phyloP scores from a whole-genome alignment of 2,888 invertebrate genomes.

The Drosophila siamana region DNA sequence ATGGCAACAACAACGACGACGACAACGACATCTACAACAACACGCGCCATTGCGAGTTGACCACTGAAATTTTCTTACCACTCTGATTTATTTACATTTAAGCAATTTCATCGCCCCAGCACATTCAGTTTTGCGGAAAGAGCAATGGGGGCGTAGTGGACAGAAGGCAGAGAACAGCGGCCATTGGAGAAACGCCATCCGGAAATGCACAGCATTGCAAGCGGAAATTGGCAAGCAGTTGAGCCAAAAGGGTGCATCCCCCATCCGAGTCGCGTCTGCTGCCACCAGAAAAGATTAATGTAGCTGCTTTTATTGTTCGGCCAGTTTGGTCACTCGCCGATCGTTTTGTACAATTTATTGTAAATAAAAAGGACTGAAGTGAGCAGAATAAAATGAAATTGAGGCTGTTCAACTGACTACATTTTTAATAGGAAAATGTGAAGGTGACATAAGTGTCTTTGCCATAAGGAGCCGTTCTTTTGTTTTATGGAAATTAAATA shows the following conservation, averaged over 20 bases:
- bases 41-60: constrained; percentile 51
- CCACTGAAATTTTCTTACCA: constrained; percentile 83
- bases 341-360: constrained; percentile 73
- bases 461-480: too few species aligned
- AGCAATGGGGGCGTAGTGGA: neutral
- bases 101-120: constrained; percentile 80
- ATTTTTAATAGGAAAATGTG: neutral
- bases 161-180: neutral
- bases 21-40: constrained; percentile 25
- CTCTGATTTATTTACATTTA: constrained; percentile 82
- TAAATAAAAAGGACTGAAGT: constrained; percentile 66
- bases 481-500: too few species aligned
- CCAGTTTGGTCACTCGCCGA: constrained; percentile 72
- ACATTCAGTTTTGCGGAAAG: constrained; percentile 21
- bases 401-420: neutral
- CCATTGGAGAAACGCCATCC: constrained; percentile 18
- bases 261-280: constrained; percentile 5
- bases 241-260: constrained; percentile 37
- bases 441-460: neutral
- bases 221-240: constrained; percentile 77
- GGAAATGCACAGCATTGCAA: constrained; percentile 77
- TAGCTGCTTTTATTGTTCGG: constrained; percentile 72
- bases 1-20: constrained; percentile 22
- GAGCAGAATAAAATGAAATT: constrained; percentile 25
- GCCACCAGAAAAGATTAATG: constrained; percentile 67